Evolutionary conservation across 2,113 vertebrate species (phyloP).

Genomic region (Nestor notabilis): DNA sequence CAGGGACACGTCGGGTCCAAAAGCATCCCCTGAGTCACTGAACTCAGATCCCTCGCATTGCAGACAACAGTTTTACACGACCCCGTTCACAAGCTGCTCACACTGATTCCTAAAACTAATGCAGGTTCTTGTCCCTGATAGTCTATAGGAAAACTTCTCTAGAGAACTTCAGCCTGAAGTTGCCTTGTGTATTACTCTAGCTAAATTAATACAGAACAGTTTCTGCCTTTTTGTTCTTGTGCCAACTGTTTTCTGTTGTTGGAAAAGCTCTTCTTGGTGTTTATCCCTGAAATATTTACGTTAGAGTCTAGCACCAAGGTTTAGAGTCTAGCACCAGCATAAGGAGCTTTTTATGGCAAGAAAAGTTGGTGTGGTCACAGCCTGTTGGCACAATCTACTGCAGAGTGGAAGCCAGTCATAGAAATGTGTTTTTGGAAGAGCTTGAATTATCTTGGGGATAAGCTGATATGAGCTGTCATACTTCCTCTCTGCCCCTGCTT

Average conservation of each 20-base stretch:
- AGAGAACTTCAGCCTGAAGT: not conserved
- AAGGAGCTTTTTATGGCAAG: not conserved
- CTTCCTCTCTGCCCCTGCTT: not conserved
- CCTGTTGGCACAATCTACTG: not conserved
- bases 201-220: not conserved
- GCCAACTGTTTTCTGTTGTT: not conserved
- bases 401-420: not conserved
- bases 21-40: not conserved
- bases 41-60: not conserved
- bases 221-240: not conserved
- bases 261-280: not conserved
- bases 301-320: not conserved
- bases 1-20: not conserved
- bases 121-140: not conserved
- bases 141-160: not conserved
- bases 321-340: not conserved
- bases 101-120: not conserved
- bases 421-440: not conserved
- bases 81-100: not conserved
- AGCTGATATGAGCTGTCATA: not conserved
- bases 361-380: not conserved
- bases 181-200: not conserved
- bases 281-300: not conserved
- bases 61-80: not conserved
- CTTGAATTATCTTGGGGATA: not conserved